Evolutionary conservation across 2,797 vertebrate species (phyloP), one percentile per base, ranked within the genome.

Genomic region (Oreochromis mossambicus): DNA sequence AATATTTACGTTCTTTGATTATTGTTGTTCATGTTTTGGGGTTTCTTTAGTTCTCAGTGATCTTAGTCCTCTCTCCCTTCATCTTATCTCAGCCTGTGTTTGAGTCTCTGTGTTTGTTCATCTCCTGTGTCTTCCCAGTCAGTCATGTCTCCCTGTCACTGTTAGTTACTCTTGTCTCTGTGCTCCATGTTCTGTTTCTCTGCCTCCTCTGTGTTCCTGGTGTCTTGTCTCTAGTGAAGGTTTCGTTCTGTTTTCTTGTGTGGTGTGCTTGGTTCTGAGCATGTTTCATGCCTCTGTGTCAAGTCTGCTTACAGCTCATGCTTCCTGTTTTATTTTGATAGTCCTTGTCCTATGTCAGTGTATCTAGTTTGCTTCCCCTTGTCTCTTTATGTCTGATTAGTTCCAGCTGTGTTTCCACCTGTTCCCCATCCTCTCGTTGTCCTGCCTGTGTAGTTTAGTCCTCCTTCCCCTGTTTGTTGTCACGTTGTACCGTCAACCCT

Each of bases 401-500:
- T 61, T 34, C 56, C 0, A 61, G 56, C 56, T 34, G 56, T 61
- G 29, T 61, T 61, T 0, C 29, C 56, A 61, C 17, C 56, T 34
- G 56, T 61, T 61, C 56, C 29, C 56, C 17, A 3, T 34, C 56
- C 17, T 3, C 56, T 61, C 5, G 3, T 61, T 61, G 34, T 34
- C 9, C 56, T 19, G 56, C 29, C 29, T 61, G 56, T 34, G 29
- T 61, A 19, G 19, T 61, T 61, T 61, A 61, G 29, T 6, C 15
- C 56, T 61, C 56, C 17, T 1, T 34, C 29, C 17, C 5, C 15
- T 61, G 5, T 19, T 61, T 61, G 56, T 19, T 52, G n/a, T 12
- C 51, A 52, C 0, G 10, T 52, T 10, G 12, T 52, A 12, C 51
- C 1, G 9, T 4, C 17, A 61, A 34, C 26, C 1, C 13, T 61